Evolutionary conservation across 2,888 invertebrate genomes (phyloP).

Genomic region (Schizaphis graminum): DNA sequence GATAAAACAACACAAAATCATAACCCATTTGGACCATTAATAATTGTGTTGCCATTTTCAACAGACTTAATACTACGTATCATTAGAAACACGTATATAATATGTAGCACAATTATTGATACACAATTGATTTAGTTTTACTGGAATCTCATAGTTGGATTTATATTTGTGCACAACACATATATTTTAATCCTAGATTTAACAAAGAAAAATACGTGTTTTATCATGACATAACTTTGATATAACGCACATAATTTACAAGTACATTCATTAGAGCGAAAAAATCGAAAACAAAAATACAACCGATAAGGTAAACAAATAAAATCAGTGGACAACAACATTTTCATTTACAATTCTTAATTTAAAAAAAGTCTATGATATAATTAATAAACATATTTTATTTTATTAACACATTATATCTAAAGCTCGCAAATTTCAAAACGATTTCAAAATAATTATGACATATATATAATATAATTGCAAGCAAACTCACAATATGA

Average conservation of each 20-base stretch:
- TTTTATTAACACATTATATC: not conserved
- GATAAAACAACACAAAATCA: not conserved
- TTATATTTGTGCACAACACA: not conserved
- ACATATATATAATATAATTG: not conserved
- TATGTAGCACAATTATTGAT: not conserved
- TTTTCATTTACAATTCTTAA: not conserved
- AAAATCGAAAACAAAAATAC: not conserved
- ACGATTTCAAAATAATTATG: not conserved
- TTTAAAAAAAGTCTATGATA: not conserved
- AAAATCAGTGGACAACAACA: not conserved
- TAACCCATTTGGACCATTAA: not conserved
- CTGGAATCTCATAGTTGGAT: not conserved
- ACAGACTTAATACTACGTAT: not conserved
- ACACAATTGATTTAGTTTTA: not conserved
- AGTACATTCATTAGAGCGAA: not conserved
- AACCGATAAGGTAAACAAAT: not conserved
- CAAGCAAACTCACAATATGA: not conserved
- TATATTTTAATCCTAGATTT: not conserved
- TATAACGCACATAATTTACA: not conserved
- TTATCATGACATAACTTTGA: not conserved
- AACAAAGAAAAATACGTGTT: not conserved
- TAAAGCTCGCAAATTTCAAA: not conserved
- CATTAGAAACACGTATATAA: not conserved
- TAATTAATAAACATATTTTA: not conserved
- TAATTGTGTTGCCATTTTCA: not conserved